phyloP scores from a whole-genome alignment of 2,797 vertebrate genomes.

The Pristis pectinata region DNA sequence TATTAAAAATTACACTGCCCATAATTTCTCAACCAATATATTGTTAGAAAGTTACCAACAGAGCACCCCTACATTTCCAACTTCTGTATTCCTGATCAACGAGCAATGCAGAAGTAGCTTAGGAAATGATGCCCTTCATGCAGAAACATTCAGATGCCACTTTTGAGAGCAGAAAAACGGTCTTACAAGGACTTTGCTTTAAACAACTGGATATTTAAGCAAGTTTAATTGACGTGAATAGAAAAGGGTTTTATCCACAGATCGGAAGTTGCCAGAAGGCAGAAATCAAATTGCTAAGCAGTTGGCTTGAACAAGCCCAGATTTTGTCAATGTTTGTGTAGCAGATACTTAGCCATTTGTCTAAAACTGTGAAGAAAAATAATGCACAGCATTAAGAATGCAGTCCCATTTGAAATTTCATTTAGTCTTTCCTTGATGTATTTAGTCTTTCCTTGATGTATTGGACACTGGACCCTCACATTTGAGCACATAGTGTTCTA shows the following conservation, averaged over 20 bases:
- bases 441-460: no score
- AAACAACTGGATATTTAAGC: neutral
- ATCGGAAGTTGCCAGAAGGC: neutral
- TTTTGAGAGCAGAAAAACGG: neutral
- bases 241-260: neutral
- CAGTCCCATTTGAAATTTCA: neutral
- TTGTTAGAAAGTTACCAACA: neutral
- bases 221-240: neutral
- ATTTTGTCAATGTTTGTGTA: neutral
- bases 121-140: neutral
- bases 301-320: neutral
- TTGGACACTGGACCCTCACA: neutral
- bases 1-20: neutral
- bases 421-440: neutral
- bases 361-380: neutral
- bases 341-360: neutral
- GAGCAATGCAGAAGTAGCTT: neutral
- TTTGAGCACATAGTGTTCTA: neutral
- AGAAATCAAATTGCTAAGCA: neutral
- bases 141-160: neutral
- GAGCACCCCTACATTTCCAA: neutral
- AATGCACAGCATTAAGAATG: neutral
- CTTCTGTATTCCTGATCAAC: neutral
- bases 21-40: neutral
- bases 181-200: neutral